phyloP scores from a whole-genome alignment of 1,140 invertebrate genomes.

The Penaeus chinensis region DNA sequence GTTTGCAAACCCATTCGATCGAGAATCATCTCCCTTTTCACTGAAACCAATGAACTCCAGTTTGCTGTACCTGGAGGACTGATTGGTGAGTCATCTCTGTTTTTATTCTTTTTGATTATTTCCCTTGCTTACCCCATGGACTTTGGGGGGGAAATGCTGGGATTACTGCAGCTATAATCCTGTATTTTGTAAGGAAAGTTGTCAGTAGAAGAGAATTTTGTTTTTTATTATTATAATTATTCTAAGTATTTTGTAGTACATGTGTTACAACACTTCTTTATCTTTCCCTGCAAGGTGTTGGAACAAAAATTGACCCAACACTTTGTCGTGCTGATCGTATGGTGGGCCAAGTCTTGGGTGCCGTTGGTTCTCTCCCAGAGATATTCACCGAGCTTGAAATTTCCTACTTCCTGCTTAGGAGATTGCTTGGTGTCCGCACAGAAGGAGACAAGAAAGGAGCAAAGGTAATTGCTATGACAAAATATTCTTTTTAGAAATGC shows the following conservation, averaged over 20 bases:
- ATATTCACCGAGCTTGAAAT: conserved; percentile 99
- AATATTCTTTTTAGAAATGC: no score
- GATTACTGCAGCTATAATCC: no score
- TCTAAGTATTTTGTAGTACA: no score
- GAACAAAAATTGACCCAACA: conserved; percentile 99
- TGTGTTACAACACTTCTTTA: not conserved
- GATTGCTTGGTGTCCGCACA: conserved; percentile 95
- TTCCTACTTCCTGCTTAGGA: conserved; percentile 95
- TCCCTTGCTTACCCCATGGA: not conserved
- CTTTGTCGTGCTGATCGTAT: conserved; percentile 97
- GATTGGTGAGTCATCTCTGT: conserved; percentile 76
- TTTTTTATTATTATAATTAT: no score
- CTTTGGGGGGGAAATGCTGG: no score
- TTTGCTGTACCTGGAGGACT: conserved; percentile 98
- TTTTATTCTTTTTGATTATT: not conserved
- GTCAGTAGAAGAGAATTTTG: no score
- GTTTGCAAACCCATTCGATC: conserved; percentile 97
- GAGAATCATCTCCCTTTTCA: conserved; percentile 96
- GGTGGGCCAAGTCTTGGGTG: conserved; percentile 98
- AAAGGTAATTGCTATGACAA: conserved; percentile 76
- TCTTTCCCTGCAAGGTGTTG: conserved; percentile 79
- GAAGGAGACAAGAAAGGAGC: conserved; percentile 99
- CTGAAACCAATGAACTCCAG: conserved; percentile 98
- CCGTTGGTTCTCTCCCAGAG: conserved; percentile 93
- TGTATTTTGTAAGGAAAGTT: no score